Conservation (phyloP, 2,888 invertebrate genomes). For the Altica lythri region DNA sequence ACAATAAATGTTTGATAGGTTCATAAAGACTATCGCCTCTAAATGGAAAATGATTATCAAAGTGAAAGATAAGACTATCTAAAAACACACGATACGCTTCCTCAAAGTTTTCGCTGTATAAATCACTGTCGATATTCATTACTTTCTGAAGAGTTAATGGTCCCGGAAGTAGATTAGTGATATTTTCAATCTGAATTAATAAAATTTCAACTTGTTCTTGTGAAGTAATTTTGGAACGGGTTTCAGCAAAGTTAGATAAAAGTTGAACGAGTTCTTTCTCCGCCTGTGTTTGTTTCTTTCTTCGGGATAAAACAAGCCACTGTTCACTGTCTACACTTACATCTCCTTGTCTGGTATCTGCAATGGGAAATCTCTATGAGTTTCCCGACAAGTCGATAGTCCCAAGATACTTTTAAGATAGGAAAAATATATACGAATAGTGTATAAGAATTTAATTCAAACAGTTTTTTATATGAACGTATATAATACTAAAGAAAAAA, state of each 20-base stretch:
- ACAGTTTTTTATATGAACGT: too few species aligned
- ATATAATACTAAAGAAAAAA: too few species aligned
- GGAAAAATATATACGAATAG: too few species aligned
- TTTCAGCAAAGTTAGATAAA: conserved; percentile 29
- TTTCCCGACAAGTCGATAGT: conserved; percentile 47
- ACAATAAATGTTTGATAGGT: conserved; percentile 58
- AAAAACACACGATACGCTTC: conserved; percentile 61
- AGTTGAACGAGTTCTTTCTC: conserved; percentile 31
- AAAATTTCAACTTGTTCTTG: conserved; percentile 51
- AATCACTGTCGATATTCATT: conserved; percentile 59
- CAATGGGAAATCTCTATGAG: conserved; percentile 56
- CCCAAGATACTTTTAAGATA: too few species aligned
- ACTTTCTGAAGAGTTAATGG: conserved; percentile 71
- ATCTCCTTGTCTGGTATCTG: conserved; percentile 41
- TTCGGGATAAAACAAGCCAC: conserved; percentile 50
- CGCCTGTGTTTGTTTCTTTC: conserved; percentile 17
- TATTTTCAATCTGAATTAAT: conserved; percentile 45
- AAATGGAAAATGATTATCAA: conserved; percentile 66
- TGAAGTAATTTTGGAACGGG: conserved; percentile 47
- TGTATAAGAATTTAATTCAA: too few species aligned
- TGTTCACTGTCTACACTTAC: conserved; percentile 29
- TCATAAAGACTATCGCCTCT: conserved; percentile 54
- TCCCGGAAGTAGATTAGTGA: conserved; percentile 58
- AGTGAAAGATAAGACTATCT: conserved; percentile 57
- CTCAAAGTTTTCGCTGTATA: conserved; percentile 55